Evolutionary conservation across 2,888 invertebrate species (phyloP), one percentile per base, ranked within the genome.

Genomic region (Diabrotica balteata): DNA sequence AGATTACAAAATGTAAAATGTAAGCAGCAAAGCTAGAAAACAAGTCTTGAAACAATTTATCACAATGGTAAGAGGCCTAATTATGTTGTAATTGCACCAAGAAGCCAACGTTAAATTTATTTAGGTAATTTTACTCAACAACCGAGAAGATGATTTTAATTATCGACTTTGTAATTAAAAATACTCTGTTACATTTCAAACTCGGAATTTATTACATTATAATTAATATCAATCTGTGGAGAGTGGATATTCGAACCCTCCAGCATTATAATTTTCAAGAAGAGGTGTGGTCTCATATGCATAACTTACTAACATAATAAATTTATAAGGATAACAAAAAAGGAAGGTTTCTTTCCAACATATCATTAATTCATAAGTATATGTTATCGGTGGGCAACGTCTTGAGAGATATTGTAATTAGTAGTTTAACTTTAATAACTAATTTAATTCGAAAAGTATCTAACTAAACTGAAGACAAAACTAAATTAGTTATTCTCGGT

Each of bases 81-180:
- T 78, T 77, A 78, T 76, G 73, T 68, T 70, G 76, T 77, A 77
- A 78, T 77, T 77, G 77, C 74, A 70, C 72, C 66, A 71, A 67
- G 73, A 76, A 76, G 76, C 78, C 77, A 76, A 77, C 77, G 74
- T 78, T 74, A 77, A 79, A 78, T 78, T 76, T 78, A 77, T 80
- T 79, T 79, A 75, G 78, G 77, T 78, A 77, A 77, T 79, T 77
- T 76, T 69, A 72, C 73, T 77, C 78, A 79, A 79, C 79, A 76
- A 79, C 76, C 74, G 71, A 72, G 71, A 72, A 71, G 73, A 76
- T 75, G 76, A 78, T 78, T 78, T 79, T 78, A 80, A 80, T 80
- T 78, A 80, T 78, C 75, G 73, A 74, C 70, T 72, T 74, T 75
- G 72, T 77, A 80, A 80, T 80, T 80, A 80, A 78, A 78, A 77